Evolutionary conservation across 1,140 invertebrate species (phyloP).

Genomic region (Drosophila subpulchrella): DNA sequence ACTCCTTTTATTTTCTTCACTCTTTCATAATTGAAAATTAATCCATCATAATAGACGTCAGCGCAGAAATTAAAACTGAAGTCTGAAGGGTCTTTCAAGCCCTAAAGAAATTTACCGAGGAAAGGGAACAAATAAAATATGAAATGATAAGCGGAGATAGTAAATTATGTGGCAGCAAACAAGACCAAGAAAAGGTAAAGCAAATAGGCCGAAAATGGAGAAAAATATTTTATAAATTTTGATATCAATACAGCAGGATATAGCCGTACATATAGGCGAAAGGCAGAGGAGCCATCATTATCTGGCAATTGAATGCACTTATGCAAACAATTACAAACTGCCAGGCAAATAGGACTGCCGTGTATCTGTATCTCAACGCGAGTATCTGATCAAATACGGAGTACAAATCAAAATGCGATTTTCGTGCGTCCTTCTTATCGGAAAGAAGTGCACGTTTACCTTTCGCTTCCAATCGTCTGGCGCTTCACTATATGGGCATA

Average conservation of each 20-base stretch:
- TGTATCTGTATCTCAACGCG: slow-evolving; percentile 23
- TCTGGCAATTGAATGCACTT: slow-evolving; percentile 76
- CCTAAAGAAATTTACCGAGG: slow-evolving; percentile 12
- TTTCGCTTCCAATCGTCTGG: slow-evolving; percentile 56
- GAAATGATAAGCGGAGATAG: slow-evolving; percentile 51
- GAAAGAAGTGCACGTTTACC: slow-evolving; percentile 58
- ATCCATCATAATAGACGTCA: slow-evolving; percentile 83
- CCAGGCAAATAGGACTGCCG: slow-evolving; percentile 54
- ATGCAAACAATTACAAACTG: slow-evolving; percentile 72
- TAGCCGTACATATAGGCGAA: background rate
- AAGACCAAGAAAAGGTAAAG: slow-evolving; percentile 41
- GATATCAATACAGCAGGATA: slow-evolving; percentile 31
- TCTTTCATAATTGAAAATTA: slow-evolving; percentile 79
- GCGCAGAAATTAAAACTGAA: slow-evolving; percentile 43
- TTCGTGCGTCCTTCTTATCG: slow-evolving; percentile 72
- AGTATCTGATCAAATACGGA: slow-evolving; percentile 71
- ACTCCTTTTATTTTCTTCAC: slow-evolving; percentile 12
- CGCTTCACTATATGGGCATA: slow-evolving; percentile 32
- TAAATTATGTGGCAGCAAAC: slow-evolving; percentile 59
- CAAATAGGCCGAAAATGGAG: slow-evolving; percentile 51
- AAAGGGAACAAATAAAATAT: slow-evolving; percentile 33
- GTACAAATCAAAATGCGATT: slow-evolving; percentile 78
- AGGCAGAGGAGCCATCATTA: slow-evolving; percentile 53
- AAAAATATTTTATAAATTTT: slow-evolving; percentile 47
- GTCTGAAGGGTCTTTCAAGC: slow-evolving; percentile 12